phyloP scores from a whole-genome alignment of 2,113 vertebrate species.

The Camelus bactrianus region DNA sequence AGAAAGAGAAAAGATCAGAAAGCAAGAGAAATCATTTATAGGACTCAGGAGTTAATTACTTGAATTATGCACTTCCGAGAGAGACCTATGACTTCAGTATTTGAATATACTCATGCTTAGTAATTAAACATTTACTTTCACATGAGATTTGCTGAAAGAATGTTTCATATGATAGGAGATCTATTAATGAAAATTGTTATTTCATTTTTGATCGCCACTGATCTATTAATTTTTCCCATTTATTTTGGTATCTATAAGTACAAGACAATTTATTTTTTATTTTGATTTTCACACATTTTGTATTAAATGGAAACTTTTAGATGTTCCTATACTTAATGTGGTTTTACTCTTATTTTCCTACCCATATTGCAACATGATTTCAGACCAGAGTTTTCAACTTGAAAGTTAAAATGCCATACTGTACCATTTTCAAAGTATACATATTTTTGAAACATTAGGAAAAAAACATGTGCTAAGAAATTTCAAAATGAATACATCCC shows the following conservation, averaged over 20 bases:
- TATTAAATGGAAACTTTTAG: neutral
- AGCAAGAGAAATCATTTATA: neutral
- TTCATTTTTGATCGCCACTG: neutral
- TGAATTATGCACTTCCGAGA: neutral
- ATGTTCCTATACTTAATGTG: neutral
- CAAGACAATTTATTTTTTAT: neutral
- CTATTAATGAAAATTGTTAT: neutral
- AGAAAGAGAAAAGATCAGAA: neutral
- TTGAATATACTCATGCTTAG: neutral
- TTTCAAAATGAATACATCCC: neutral
- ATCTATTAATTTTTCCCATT: neutral
- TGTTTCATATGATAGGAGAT: neutral
- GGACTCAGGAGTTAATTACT: neutral
- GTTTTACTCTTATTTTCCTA: neutral
- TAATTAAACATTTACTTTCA: constrained; percentile 35
- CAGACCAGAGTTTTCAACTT: neutral
- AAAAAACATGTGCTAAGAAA: neutral
- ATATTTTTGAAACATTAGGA: neutral
- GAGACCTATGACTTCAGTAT: neutral
- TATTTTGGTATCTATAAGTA: neutral
- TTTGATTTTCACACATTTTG: neutral
- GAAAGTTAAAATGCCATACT: neutral
- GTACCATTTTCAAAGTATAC: neutral
- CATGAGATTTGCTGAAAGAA: neutral
- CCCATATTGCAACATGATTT: neutral